These are phyloP conservation scores for Okapia johnstoni DNA, from an alignment of 2,113 vertebrate species.

Conservation along the genomic window DNA sequence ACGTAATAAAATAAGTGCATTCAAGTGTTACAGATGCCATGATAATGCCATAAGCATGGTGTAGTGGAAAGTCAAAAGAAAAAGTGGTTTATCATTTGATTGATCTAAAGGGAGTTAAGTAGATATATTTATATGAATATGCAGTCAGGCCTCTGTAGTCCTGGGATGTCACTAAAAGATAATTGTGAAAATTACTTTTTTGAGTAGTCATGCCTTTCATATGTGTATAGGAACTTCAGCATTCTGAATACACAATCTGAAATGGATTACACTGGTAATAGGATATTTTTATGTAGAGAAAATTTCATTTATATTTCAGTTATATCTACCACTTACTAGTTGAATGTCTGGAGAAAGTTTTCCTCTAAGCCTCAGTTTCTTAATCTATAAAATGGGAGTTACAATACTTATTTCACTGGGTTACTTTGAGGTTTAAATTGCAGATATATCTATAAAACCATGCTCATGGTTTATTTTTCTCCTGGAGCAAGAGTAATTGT, in stretches of 20 bases:
- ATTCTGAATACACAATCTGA: background rate
- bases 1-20: background rate
- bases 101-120: background rate
- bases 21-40: background rate
- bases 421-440: background rate
- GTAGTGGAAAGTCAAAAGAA: background rate
- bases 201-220: background rate
- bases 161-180: background rate
- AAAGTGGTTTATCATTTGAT: background rate
- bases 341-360: background rate
- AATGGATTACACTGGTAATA: background rate
- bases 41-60: background rate
- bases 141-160: background rate
- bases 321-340: background rate
- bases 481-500: background rate
- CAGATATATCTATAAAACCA: background rate
- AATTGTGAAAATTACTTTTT: background rate
- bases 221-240: background rate
- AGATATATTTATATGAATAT: background rate
- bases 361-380: background rate
- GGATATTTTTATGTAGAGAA: background rate
- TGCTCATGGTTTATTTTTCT: background rate
- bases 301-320: background rate
- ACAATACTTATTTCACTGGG: background rate
- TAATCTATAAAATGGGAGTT: background rate